These are phyloP conservation scores for Zenarchopterus dispar DNA, from an alignment of 2,797 vertebrate genomes.

Conservation along the genomic window DNA sequence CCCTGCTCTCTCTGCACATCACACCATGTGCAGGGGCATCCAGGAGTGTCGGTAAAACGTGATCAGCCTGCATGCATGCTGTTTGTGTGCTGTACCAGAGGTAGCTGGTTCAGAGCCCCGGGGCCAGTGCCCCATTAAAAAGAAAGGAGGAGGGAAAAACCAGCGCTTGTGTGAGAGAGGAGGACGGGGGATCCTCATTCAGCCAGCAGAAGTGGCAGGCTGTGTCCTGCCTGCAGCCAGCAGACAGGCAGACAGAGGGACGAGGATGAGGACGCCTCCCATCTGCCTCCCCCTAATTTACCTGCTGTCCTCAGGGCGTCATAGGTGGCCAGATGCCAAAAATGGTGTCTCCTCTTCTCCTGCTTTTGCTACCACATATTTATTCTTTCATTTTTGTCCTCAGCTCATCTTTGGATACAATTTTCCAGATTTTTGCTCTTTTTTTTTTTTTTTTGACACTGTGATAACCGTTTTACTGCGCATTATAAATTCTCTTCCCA, in stretches of 20 bases:
- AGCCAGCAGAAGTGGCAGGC: conserved; percentile 55
- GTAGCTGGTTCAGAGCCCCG: conserved; percentile 57
- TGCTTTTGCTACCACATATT: not conserved
- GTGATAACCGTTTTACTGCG: not conserved
- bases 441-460: conserved; percentile 12
- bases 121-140: conserved; percentile 68
- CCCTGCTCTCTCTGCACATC: conserved; percentile 23
- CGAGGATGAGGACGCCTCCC: conserved; percentile 40
- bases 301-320: conserved; percentile 63
- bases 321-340: conserved; percentile 28
- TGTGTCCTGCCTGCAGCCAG: conserved; percentile 61
- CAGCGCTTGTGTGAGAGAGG: conserved; percentile 1
- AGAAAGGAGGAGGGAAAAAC: conserved; percentile 20
- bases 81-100: conserved; percentile 53
- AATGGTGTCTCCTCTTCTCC: conserved; percentile 20
- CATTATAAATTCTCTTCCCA: conserved; percentile 34
- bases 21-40: conserved; percentile 46
- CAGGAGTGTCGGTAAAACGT: conserved; percentile 56
- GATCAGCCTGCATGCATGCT: conserved; percentile 56
- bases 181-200: conserved; percentile 57
- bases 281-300: conserved; percentile 58
- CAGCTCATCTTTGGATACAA: not conserved
- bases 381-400: conserved; percentile 8
- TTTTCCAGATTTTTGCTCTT: conserved; percentile 18
- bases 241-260: conserved; percentile 41